Evolutionary conservation across 2,797 vertebrate genomes (phyloP).

Genomic region (Enteromius treurensis): DNA sequence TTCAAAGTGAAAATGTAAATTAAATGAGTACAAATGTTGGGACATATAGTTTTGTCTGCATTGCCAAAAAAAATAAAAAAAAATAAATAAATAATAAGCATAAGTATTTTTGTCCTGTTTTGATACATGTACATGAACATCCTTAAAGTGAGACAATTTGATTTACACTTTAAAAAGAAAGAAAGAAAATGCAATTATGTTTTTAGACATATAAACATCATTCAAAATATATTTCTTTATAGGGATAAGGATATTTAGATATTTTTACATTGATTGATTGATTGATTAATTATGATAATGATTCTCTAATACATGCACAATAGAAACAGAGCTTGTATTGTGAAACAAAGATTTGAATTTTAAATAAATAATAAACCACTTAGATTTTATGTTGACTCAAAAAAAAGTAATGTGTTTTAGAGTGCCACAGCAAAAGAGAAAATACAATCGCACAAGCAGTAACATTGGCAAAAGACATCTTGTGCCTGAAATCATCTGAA

Average conservation of each 20-base stretch:
- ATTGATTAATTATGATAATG: no score
- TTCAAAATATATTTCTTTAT: not conserved
- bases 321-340: not conserved
- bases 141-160: not conserved
- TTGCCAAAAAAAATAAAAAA: not conserved
- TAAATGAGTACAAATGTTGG: not conserved
- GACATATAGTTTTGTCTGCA: not conserved
- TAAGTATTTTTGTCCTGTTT: no score
- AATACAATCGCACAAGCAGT: not conserved
- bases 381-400: not conserved
- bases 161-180: not conserved
- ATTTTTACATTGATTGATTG: not conserved
- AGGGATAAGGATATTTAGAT: not conserved
- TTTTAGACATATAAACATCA: not conserved
- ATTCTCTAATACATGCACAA: not conserved
- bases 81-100: no score
- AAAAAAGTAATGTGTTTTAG: not conserved
- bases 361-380: not conserved
- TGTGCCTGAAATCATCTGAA: not conserved
- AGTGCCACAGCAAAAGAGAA: not conserved
- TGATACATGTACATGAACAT: not conserved
- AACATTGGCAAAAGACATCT: not conserved
- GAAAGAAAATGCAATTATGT: no score
- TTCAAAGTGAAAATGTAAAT: not conserved
- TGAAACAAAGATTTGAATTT: not conserved